Base-by-base conservation (phyloP, 37 sponge, comb jelly and placozoan species). In the Ephydatia muelleri region DNA sequence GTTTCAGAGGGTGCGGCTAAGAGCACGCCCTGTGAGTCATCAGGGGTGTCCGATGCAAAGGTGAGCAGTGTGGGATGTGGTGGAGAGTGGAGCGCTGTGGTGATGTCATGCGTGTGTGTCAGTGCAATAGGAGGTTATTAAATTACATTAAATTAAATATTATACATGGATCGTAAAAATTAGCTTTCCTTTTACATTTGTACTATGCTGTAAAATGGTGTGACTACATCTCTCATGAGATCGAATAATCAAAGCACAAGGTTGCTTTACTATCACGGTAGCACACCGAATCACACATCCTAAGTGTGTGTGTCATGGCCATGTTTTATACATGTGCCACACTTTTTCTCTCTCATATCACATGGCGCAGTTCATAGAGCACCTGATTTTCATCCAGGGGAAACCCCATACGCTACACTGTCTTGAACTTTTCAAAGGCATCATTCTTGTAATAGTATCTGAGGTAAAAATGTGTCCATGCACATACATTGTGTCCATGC, bases 341-440 rank as follows among this genome's bases (percentile, higher is more conserved):
- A n/a, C n/a, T 13, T 5, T 4, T 57, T 14, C 16, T 1, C 19
- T 57, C 57, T 14, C 57, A 19, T 57, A 14, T 11, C 16, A 13
- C 57, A 57, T 21, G 1, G 19, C 57, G 19, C 57, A 57, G 57
- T 57, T 57, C 57, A 57, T 57, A 16, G 57, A 57, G 16, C 57
- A 57, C 57, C 9, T 57, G 57, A 57, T 57, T 19, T 57, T 57
- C 57, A 57, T 57, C 57, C 57, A 38, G 31, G 35, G 38, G 6
- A 31, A 39, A 14, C 83, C 83, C 27, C 72, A 83, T 64, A 83
- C 29, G 40, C 30, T 83, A 9, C 75, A 73, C 75, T 83, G 83
- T 31, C n/a, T 83, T 27, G 83, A 83, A 39, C 30, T 83, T 21
- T 72, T 40, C 38, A 72, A 72, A 39, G 72, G 39, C 30, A 83